Conservation (phyloP, 2,113 vertebrate genomes). For the Sphyrna mokarran region DNA sequence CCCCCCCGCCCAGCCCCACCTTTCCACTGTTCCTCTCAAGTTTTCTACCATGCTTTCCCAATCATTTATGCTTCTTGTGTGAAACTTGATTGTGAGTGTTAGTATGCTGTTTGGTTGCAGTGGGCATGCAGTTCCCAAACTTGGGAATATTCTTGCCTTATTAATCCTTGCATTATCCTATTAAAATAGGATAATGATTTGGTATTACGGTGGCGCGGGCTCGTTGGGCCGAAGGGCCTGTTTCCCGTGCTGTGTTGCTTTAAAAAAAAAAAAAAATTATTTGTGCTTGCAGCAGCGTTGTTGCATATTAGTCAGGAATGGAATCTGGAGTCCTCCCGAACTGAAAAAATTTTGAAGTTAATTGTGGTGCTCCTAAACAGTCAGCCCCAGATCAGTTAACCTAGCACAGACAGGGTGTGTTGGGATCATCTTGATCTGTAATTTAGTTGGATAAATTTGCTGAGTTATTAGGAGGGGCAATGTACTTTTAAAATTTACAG, state of each 20-base stretch:
- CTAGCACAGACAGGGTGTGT: neutral
- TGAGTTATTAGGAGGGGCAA: neutral
- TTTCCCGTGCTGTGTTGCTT: too few relatives aligned
- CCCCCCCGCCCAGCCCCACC: too few relatives aligned
- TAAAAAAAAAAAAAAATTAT: too few relatives aligned
- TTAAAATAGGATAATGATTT: too few relatives aligned
- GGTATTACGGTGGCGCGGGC: too few relatives aligned
- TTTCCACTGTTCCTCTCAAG: neutral
- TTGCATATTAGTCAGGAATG: neutral
- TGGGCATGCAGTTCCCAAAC: neutral
- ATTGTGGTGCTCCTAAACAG: neutral
- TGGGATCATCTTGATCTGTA: neutral
- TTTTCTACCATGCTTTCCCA: neutral
- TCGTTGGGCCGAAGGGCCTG: too few relatives aligned
- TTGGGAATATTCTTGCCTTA: neutral
- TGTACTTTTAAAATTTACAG: neutral
- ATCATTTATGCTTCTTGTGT: neutral
- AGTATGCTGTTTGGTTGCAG: neutral
- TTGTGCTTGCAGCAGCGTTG: neutral
- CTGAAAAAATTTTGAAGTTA: neutral
- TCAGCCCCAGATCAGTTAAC: neutral
- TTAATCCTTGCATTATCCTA: too few relatives aligned
- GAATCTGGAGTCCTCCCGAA: neutral
- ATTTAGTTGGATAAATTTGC: neutral
- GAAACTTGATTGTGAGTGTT: neutral